Evolutionary conservation across 2,797 vertebrate species (phyloP).

Genomic region (Microhierax caerulescens): DNA sequence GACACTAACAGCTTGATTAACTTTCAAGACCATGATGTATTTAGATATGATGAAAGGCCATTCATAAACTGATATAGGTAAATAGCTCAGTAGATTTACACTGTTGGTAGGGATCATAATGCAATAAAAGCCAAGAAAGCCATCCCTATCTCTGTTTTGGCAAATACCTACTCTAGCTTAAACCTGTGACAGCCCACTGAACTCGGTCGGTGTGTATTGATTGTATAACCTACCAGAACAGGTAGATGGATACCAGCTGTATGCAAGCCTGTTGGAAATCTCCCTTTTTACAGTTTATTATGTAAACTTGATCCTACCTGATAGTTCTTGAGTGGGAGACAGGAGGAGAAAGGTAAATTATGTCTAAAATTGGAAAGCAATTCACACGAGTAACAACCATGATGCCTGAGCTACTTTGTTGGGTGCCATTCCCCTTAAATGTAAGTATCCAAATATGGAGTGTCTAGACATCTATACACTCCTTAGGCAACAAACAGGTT

Average conservation of each 20-base stretch:
- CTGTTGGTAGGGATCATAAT: background rate
- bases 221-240: background rate
- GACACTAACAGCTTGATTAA: background rate
- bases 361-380: background rate
- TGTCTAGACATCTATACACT: background rate
- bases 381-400: background rate
- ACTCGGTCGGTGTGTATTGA: background rate
- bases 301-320: background rate
- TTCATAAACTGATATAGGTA: background rate
- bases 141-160: background rate
- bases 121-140: background rate
- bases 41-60: background rate
- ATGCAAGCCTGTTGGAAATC: background rate
- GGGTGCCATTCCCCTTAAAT: background rate
- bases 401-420: background rate
- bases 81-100: background rate
- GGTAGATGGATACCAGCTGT: background rate
- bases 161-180: background rate
- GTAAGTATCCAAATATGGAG: background rate
- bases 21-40: background rate
- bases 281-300: background rate
- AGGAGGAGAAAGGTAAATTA: background rate
- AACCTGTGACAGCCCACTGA: background rate
- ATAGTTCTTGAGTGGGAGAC: background rate
- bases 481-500: background rate